Evolutionary conservation across 1,140 invertebrate genomes (phyloP).

Genomic region (Trichonephila clavata): DNA sequence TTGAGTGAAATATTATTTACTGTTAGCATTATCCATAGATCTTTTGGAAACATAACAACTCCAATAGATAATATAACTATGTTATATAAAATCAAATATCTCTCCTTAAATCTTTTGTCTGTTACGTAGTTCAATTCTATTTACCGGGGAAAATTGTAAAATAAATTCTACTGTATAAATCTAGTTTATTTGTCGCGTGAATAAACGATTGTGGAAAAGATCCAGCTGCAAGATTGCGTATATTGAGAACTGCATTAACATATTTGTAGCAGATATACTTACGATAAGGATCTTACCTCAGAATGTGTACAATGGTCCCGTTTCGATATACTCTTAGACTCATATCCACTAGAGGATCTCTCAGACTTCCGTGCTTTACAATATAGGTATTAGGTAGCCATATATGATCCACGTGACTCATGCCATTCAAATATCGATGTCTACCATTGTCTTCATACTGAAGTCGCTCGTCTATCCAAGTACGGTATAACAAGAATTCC

Average conservation of each 20-base stretch:
- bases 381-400: constrained; percentile 96
- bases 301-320: constrained; percentile 94
- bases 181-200: not conserved
- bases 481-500: constrained; percentile 93
- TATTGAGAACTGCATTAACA: not conserved
- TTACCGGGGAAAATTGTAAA: not conserved
- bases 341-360: constrained; percentile 93
- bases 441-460: constrained; percentile 91
- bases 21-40: no score
- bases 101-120: no score
- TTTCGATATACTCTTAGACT: constrained; percentile 93
- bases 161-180: not conserved
- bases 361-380: constrained; percentile 94
- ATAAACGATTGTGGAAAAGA: not conserved
- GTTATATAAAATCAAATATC: no score
- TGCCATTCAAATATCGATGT: constrained; percentile 92
- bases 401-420: constrained; percentile 93
- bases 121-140: not conserved
- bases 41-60: no score
- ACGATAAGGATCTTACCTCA: constrained; percentile 81
- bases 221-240: not conserved
- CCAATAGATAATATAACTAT: no score
- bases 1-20: no score
- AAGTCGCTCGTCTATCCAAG: constrained; percentile 93
- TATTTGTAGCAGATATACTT: not conserved